phyloP scores from a whole-genome alignment of 1,140 invertebrate genomes.

The Lepidurus arcticus region DNA sequence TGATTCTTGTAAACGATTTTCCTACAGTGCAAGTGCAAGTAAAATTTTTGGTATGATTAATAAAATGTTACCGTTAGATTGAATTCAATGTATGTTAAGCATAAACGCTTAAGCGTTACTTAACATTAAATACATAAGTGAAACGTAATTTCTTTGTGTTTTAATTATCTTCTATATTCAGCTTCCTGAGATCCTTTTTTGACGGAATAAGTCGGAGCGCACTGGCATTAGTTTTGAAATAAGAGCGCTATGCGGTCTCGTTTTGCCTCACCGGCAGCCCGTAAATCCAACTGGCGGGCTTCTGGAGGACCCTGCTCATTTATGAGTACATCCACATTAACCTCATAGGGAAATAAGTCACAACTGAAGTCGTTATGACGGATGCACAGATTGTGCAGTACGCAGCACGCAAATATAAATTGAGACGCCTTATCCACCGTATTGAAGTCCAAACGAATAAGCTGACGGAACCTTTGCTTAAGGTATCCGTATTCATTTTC shows the following conservation, averaged over 20 bases:
- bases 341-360: background rate
- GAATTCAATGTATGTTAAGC: no score
- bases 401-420: conserved; percentile 41
- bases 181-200: no score
- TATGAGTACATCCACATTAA: background rate
- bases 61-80: no score
- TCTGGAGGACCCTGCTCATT: background rate
- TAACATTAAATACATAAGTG: background rate
- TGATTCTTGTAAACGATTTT: no score
- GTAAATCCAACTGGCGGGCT: background rate
- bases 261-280: background rate
- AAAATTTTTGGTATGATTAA: no score
- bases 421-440: conserved; percentile 38
- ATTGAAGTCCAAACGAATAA: conserved; percentile 39
- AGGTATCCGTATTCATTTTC: conserved; percentile 43
- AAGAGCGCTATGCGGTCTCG: background rate
- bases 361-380: conserved; percentile 32
- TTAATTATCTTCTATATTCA: background rate
- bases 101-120: background rate
- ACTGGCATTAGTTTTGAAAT: background rate
- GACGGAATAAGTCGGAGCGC: no score
- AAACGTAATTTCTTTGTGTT: background rate
- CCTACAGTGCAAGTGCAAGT: no score
- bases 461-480: conserved; percentile 42
- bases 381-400: conserved; percentile 44